These are phyloP conservation scores for Tenualosa thibaudeaui DNA, from an alignment of 2,797 vertebrate genomes.

Conservation along the genomic window DNA sequence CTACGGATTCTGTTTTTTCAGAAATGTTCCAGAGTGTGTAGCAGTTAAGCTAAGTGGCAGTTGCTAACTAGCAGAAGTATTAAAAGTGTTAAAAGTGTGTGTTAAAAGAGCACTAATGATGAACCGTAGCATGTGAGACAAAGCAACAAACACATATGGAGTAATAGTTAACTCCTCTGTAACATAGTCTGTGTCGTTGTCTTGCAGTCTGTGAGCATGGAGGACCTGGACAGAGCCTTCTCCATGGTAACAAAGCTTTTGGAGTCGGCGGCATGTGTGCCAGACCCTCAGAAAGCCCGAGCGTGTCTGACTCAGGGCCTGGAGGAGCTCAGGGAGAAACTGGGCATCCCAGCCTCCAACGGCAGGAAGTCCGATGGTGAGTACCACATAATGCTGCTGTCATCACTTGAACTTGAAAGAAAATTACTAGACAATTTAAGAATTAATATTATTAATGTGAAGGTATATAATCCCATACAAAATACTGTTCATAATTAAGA, in stretches of 20 bases:
- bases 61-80: neutral
- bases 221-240: constrained; percentile 79
- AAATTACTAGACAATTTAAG: neutral
- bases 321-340: constrained; percentile 70
- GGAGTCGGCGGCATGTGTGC: constrained; percentile 74
- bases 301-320: constrained; percentile 74
- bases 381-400: neutral
- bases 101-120: neutral
- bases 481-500: neutral
- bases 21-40: no score
- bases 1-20: no score
- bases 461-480: neutral
- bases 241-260: constrained; percentile 68
- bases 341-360: constrained; percentile 69
- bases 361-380: constrained; percentile 71
- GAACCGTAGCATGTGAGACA: neutral
- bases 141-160: neutral
- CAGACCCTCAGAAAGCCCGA: constrained; percentile 67
- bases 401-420: neutral
- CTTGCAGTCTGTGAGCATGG: constrained; percentile 70
- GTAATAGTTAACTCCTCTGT: neutral
- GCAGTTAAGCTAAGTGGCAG: neutral
- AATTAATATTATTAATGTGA: neutral
- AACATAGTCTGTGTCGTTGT: constrained; percentile 27
- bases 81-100: no score